These are phyloP conservation scores for Porites rus DNA, from an alignment of 92 coral and sea anemone species.

Conservation along the genomic window DNA sequence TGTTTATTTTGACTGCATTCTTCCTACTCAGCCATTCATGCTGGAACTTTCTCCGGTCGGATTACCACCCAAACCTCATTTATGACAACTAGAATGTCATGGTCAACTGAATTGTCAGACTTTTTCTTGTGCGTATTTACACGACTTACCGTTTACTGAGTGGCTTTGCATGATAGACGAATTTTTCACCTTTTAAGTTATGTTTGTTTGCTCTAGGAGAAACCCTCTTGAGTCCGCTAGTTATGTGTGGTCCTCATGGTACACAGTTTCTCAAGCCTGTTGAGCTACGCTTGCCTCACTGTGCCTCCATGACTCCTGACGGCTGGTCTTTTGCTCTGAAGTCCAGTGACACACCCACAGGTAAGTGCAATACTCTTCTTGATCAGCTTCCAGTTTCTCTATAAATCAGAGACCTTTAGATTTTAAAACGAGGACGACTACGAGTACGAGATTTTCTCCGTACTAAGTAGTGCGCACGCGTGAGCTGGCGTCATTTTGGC, in stretches of 20 bases:
- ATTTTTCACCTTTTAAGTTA: constrained; percentile 21
- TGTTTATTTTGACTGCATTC: no score
- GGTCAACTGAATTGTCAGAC: no score
- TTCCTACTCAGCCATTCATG: no score
- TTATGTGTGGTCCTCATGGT: constrained; percentile 99
- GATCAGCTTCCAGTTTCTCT: background rate
- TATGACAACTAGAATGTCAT: no score
- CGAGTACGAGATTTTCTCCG: no score
- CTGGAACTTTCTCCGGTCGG: no score
- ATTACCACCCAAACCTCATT: no score
- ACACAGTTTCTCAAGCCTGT: constrained; percentile 95
- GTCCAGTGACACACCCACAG: constrained; percentile 95
- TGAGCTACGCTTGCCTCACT: constrained; percentile 94
- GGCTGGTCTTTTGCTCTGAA: constrained; percentile 99
- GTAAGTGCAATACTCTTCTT: constrained; percentile 35
- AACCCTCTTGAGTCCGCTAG: constrained; percentile 97
- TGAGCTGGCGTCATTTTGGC: no score
- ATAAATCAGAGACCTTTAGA: no score
- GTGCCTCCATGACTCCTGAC: constrained; percentile 99
- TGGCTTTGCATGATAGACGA: background rate
- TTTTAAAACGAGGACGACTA: no score
- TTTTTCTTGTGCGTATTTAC: background rate
- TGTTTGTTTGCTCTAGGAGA: constrained; percentile 75
- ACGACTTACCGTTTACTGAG: background rate
- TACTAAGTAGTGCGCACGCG: no score